phyloP scores from a whole-genome alignment of 1,140 invertebrate species.

The Calosoma granatense region DNA sequence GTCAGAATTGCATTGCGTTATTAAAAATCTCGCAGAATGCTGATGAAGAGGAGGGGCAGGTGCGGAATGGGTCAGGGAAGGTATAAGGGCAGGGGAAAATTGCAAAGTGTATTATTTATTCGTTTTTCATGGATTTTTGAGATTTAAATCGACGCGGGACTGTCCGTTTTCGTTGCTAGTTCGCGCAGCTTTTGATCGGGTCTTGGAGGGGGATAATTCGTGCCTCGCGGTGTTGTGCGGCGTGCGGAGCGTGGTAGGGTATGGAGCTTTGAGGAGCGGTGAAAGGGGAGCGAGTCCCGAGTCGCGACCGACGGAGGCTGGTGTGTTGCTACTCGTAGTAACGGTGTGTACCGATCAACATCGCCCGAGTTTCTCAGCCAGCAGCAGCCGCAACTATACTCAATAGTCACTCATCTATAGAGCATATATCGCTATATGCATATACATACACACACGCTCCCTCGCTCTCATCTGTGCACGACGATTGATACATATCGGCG shows the following conservation, averaged over 20 bases:
- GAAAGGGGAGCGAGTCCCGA: neutral
- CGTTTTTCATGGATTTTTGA: slow-evolving; percentile 38
- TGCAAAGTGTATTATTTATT: slow-evolving; percentile 30
- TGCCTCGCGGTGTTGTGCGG: neutral
- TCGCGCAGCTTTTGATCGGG: slow-evolving; percentile 26
- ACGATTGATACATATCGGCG: too few relatives aligned
- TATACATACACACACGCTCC: too few relatives aligned
- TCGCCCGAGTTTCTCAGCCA: neutral
- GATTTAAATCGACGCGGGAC: slow-evolving; percentile 35
- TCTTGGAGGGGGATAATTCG: slow-evolving; percentile 7
- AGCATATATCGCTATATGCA: too few relatives aligned
- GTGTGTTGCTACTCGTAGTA: neutral
- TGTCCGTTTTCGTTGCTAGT: slow-evolving; percentile 18
- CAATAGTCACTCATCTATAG: too few relatives aligned
- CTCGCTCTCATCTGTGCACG: too few relatives aligned
- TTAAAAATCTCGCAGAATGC: slow-evolving; percentile 4
- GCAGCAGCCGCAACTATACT: too few relatives aligned
- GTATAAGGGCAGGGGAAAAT: neutral
- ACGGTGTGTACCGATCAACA: neutral
- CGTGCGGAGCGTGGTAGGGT: neutral
- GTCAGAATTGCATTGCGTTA: slow-evolving; percentile 1
- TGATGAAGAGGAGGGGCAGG: too few relatives aligned
- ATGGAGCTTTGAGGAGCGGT: neutral
- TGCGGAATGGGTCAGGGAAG: neutral
- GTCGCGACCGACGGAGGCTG: slow-evolving; percentile 22